phyloP scores from a whole-genome alignment of 2,113 vertebrate species.

The Bos javanicus region DNA sequence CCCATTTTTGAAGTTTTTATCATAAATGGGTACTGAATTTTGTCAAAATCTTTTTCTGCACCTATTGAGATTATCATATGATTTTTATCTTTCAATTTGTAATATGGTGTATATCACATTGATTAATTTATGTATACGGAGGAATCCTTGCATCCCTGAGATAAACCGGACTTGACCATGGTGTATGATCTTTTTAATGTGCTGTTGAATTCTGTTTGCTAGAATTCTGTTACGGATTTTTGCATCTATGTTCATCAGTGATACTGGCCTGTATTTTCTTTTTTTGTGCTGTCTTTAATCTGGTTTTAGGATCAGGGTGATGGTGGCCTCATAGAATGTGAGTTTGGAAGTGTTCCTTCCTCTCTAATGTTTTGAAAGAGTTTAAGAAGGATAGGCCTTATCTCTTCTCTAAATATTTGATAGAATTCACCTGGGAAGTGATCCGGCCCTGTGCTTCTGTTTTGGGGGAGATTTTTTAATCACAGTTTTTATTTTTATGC shows the following conservation, averaged over 20 bases:
- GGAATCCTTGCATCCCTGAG: background rate
- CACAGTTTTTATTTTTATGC: background rate
- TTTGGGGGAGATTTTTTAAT: background rate
- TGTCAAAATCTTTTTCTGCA: background rate
- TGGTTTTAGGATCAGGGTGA: background rate
- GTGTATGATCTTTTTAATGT: background rate
- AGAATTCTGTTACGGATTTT: background rate
- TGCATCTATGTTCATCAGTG: background rate
- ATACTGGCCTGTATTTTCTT: background rate
- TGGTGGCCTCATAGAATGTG: background rate
- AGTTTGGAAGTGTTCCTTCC: background rate
- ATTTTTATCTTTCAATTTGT: background rate
- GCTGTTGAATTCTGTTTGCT: background rate
- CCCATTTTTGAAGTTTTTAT: background rate
- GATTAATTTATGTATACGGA: background rate
- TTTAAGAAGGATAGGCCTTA: background rate
- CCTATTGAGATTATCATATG: background rate
- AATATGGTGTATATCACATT: background rate
- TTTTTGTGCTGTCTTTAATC: background rate
- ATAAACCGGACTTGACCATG: background rate
- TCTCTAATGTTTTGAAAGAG: background rate
- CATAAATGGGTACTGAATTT: background rate
- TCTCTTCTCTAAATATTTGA: background rate
- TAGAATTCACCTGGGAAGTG: fast-evolving
- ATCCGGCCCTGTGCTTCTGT: background rate